Evolutionary conservation across 2,113 vertebrate species (phyloP).

Genomic region (Melierax canorus): DNA sequence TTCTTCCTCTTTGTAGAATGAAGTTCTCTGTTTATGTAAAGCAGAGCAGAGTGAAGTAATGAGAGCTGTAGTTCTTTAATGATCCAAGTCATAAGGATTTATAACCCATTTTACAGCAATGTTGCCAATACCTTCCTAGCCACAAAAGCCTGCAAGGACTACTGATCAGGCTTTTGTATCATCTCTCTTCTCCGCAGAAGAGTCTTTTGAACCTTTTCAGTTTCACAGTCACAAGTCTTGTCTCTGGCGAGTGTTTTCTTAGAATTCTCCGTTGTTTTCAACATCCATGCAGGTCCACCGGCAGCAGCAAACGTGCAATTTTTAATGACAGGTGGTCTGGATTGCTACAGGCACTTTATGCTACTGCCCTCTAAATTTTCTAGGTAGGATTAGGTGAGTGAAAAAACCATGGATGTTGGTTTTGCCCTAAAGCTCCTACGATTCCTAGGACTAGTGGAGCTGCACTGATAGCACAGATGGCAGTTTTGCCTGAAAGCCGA

Average conservation of each 20-base stretch:
- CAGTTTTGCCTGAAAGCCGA: not conserved
- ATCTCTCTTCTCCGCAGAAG: not conserved
- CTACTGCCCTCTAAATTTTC: not conserved
- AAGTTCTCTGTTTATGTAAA: not conserved
- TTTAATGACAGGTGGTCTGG: not conserved
- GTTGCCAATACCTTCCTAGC: not conserved
- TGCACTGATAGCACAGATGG: conserved; percentile 35
- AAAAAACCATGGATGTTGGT: not conserved
- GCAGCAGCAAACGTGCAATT: not conserved
- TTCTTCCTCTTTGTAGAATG: not conserved
- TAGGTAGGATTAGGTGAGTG: not conserved
- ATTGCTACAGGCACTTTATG: not conserved
- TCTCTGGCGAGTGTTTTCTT: not conserved
- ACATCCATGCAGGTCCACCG: not conserved
- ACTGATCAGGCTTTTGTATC: not conserved
- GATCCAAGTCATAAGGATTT: not conserved
- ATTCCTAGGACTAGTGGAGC: not conserved
- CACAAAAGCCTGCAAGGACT: not conserved
- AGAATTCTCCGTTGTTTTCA: not conserved
- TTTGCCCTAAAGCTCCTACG: not conserved
- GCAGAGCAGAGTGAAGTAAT: not conserved
- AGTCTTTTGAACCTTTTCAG: not conserved
- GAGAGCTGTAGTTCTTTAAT: not conserved
- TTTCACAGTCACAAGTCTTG: not conserved
- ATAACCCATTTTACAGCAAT: not conserved